These are phyloP conservation scores for Nematostella vectensis DNA, from an alignment of 92 coral and sea anemone species.

Conservation along the genomic window DNA sequence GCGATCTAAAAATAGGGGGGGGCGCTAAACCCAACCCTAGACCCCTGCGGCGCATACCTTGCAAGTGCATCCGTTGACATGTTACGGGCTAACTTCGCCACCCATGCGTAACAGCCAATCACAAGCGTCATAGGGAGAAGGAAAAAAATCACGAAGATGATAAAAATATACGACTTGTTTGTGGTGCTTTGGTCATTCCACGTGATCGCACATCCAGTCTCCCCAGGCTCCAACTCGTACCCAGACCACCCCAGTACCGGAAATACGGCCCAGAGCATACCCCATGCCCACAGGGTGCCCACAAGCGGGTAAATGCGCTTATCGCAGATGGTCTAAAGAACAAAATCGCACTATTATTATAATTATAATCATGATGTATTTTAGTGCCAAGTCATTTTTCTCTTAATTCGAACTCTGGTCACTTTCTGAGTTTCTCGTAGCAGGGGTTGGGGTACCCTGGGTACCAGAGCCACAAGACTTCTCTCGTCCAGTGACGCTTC, in stretches of 20 bases:
- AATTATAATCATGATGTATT: too few species aligned
- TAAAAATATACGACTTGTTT: background rate
- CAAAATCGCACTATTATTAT: too few species aligned
- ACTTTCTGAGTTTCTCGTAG: too few species aligned
- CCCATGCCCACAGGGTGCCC: background rate
- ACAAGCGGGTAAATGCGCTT: background rate
- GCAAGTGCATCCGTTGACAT: background rate
- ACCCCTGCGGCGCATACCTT: background rate
- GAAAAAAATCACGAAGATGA: background rate
- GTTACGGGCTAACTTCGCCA: background rate
- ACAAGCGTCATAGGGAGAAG: background rate
- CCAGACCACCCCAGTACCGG: background rate
- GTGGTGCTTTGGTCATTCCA: background rate
- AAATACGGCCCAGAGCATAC: background rate
- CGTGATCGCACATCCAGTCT: background rate
- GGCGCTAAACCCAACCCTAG: too few species aligned
- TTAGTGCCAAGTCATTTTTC: too few species aligned
- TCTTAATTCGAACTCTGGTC: too few species aligned
- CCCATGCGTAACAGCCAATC: background rate
- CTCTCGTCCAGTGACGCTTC: too few species aligned
- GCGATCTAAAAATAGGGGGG: too few species aligned
- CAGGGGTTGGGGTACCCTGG: too few species aligned
- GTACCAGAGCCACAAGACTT: too few species aligned
- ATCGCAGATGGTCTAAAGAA: background rate
- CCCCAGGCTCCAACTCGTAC: background rate